phyloP scores from a whole-genome alignment of 2,113 vertebrate species.

The Ochotona curzoniae region DNA sequence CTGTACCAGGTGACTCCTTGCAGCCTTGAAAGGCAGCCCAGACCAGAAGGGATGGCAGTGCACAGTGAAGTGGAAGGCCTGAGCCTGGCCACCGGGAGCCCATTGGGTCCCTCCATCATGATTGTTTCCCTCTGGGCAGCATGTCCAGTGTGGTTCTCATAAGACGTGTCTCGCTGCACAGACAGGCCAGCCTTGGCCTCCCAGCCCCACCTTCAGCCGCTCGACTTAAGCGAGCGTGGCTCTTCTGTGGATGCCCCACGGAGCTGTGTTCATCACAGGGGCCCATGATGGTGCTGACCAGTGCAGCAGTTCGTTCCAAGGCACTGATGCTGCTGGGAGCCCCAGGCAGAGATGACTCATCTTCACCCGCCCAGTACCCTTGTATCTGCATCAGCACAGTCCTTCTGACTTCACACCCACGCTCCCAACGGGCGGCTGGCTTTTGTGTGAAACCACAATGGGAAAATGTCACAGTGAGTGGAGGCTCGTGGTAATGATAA shows the following conservation, averaged over 20 bases:
- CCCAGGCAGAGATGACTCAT: not conserved
- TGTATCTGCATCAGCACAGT: not conserved
- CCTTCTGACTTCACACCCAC: not conserved
- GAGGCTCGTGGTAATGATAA: not conserved
- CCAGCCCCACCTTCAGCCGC: not conserved
- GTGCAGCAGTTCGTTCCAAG: not conserved
- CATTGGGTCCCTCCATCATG: not conserved
- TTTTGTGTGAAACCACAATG: not conserved
- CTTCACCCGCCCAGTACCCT: not conserved
- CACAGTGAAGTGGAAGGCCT: not conserved
- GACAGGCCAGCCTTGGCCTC: not conserved
- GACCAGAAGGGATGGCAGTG: not conserved
- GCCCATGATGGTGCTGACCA: not conserved
- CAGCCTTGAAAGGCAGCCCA: not conserved
- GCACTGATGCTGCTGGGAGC: not conserved
- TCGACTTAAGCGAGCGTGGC: not conserved
- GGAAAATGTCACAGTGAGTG: not conserved
- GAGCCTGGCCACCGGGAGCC: not conserved
- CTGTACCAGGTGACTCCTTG: constrained; percentile 7
- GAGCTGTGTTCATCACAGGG: not conserved
- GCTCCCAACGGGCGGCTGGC: not conserved
- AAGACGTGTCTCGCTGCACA: not conserved
- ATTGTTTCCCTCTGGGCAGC: not conserved
- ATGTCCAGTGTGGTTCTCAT: not conserved
- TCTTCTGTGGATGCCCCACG: not conserved